These are phyloP conservation scores for Trogon surrucura DNA, from an alignment of 2,113 vertebrate genomes.

Conservation along the genomic window DNA sequence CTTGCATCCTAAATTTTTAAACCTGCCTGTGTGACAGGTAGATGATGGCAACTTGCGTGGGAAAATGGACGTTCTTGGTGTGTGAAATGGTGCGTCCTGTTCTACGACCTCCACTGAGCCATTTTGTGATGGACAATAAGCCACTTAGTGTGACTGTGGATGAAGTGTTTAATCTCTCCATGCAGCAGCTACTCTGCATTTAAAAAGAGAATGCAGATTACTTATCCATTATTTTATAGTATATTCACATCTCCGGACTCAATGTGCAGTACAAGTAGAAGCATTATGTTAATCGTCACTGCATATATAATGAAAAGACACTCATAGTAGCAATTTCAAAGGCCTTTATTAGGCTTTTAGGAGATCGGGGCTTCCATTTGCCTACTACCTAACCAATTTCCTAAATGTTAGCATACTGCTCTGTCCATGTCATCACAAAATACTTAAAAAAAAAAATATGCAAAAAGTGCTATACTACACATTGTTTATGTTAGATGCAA, in stretches of 20 bases:
- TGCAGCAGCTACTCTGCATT: neutral
- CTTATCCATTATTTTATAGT: neutral
- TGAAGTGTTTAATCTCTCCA: neutral
- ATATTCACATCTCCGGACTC: neutral
- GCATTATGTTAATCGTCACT: neutral
- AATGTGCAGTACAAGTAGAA: neutral
- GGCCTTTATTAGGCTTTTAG: neutral
- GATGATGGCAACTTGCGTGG: rapidly evolving
- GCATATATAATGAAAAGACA: neutral
- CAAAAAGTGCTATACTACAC: rapidly evolving
- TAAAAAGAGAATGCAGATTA: neutral
- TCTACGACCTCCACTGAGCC: neutral
- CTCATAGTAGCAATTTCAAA: neutral
- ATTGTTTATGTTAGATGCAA: neutral
- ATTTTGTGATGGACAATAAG: neutral
- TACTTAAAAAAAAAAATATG: neutral
- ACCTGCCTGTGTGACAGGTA: neutral
- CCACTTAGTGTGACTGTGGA: neutral
- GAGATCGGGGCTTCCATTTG: neutral
- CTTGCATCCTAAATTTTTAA: neutral
- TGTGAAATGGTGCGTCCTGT: neutral
- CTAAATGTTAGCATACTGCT: neutral
- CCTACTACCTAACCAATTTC: neutral
- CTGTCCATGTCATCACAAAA: neutral
- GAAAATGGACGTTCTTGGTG: neutral